These are phyloP conservation scores for Conus canariensis DNA, from an alignment of 2,888 invertebrate species.

Conservation along the genomic window DNA sequence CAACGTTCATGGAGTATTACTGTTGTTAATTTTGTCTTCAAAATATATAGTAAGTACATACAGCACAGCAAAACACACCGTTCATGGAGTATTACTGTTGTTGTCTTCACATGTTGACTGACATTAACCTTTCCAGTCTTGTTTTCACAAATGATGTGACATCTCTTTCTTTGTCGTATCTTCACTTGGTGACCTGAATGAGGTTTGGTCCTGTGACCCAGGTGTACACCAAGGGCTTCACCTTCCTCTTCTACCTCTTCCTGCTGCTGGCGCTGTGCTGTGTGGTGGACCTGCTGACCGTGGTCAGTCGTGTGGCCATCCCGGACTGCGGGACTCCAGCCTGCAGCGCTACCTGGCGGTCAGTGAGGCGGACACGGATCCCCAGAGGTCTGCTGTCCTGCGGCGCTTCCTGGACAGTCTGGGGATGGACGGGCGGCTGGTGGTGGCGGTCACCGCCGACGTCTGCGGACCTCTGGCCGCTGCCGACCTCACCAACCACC, in stretches of 20 bases:
- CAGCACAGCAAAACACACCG: no score
- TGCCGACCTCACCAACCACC: constrained; percentile 29
- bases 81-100: no score
- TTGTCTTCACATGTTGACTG: no score
- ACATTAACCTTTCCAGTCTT: no score
- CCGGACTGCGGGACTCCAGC: constrained; percentile 29
- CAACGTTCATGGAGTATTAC: no score
- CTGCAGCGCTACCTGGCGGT: constrained; percentile 28
- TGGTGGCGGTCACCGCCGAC: constrained; percentile 20
- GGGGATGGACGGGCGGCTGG: constrained; percentile 37
- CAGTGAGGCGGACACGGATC: neutral
- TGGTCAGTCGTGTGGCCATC: neutral
- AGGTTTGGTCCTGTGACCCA: neutral
- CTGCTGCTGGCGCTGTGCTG: constrained; percentile 22
- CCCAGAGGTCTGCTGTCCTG: neutral
- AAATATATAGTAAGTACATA: no score
- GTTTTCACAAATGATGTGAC: no score
- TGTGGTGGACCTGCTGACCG: constrained; percentile 12
- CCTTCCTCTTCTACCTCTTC: constrained; percentile 39
- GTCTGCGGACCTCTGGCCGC: constrained; percentile 32
- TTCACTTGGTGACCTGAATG: neutral
- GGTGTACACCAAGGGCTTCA: constrained; percentile 41
- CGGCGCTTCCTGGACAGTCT: constrained; percentile 21
- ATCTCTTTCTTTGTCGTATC: neutral
- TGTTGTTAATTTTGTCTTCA: no score